phyloP scores from a whole-genome alignment of 2,797 vertebrate genomes.

The Enteromius paludinosus region DNA sequence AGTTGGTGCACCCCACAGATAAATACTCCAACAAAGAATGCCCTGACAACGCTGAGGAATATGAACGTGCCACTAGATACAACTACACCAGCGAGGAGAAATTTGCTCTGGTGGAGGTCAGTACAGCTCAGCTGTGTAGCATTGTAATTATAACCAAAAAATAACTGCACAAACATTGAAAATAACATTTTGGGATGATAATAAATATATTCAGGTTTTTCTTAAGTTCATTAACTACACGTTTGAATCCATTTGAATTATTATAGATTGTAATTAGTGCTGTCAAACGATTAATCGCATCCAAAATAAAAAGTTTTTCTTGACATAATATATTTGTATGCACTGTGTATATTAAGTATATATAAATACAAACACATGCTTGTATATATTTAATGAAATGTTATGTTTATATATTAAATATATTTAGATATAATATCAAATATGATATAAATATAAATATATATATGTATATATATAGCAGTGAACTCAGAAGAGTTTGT shows the following conservation, averaged over 20 bases:
- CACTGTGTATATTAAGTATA: too few relatives aligned
- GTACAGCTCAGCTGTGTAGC: conserved; percentile 20
- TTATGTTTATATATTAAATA: too few relatives aligned
- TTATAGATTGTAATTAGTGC: background rate
- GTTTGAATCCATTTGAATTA: background rate
- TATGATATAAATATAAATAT: too few relatives aligned
- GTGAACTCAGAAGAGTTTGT: background rate
- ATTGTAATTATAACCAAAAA: background rate
- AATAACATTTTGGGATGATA: background rate
- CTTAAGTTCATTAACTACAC: background rate
- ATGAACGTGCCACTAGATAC: conserved; percentile 95
- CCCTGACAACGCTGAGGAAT: conserved; percentile 96
- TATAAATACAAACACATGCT: too few relatives aligned
- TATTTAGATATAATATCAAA: too few relatives aligned
- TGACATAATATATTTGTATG: too few relatives aligned
- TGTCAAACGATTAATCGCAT: too few relatives aligned
- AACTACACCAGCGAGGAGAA: conserved; percentile 99
- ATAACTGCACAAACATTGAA: background rate
- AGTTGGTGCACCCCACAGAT: conserved; percentile 96
- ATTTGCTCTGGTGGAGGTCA: conserved; percentile 96
- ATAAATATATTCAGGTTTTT: background rate
- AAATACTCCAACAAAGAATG: conserved; percentile 99
- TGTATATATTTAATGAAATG: too few relatives aligned
- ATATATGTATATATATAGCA: too few relatives aligned
- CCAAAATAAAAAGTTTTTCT: too few relatives aligned